Evolutionary conservation across 2,113 vertebrate species (phyloP), one percentile per base, ranked within the genome.

Genomic region (Rhea pennata): DNA sequence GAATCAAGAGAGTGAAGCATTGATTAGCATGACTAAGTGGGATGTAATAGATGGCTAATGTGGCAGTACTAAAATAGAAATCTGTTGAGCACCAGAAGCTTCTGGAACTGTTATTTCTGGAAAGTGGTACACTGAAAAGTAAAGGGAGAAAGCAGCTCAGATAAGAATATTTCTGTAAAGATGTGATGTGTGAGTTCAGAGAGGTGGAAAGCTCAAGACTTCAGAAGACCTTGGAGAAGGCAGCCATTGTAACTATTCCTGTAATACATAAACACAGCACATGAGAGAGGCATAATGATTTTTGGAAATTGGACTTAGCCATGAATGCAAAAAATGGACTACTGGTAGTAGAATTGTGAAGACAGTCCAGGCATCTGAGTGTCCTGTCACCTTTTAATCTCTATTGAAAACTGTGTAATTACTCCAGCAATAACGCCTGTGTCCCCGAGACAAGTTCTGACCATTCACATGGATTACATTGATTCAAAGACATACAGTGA

Each of bases 1-100:
- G 72, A 79, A 42, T 27, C 39, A 65, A 50, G 65, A 31, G 59
- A 58, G 26, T 13, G 29, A 59, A 73, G 6, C 44, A 4, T 8
- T 76, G 29, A 59, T 85, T 61, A 17, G 31, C 0, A 0, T 21
- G 15, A 7, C 26, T 62, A 26, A 84, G 40, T 27, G 58, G 67
- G 76, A 40, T 23, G 5, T 24, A 50, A 3, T 0, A 0, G 12
- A 15, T 56, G 27, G 19, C 72, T 85, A 51, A 65, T 0, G 0
- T 50, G 36, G 48, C 66, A 79, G 36, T 39, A 22, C 31, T 73
- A 51, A 53, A 75, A 22, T 33, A 69, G 31, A 75, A 40, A 17
- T 46, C 12, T 40, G 16, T 51, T 29, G 64, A 24, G 5, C 20
- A 42, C 42, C 70, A 31, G 21, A 21, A 69, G 26, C 42, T 87